Conservation (phyloP, 2,113 vertebrate genomes). For the Gymnobelideus leadbeateri region DNA sequence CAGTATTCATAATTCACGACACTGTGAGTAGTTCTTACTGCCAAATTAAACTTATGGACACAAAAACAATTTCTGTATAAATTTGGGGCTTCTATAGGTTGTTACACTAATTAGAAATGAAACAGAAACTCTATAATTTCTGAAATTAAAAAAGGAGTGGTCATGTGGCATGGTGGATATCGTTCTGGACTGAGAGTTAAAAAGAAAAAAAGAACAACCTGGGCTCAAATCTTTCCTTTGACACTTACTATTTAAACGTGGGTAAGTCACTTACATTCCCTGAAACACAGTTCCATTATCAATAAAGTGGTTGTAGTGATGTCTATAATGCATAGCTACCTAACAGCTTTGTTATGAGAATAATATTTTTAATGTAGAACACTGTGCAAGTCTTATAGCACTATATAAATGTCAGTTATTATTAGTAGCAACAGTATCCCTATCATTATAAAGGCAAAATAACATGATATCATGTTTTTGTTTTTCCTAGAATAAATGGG, state of each 20-base stretch:
- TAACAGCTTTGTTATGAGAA: background rate
- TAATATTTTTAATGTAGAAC: background rate
- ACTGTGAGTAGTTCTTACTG: background rate
- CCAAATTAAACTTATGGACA: background rate
- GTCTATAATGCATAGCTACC: background rate
- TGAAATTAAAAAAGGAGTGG: background rate
- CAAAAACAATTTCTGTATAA: background rate
- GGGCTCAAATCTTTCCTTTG: background rate
- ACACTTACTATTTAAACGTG: background rate
- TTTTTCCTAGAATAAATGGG: background rate
- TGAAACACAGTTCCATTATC: background rate
- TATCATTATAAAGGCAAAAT: constrained; percentile 5
- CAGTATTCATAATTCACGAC: background rate
- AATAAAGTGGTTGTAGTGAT: background rate
- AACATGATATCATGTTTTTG: background rate
- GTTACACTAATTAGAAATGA: background rate
- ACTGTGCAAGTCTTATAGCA: background rate
- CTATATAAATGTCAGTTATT: background rate
- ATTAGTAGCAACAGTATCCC: background rate
- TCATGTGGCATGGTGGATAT: background rate
- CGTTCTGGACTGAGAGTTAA: background rate
- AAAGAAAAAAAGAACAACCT: background rate
- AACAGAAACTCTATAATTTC: background rate
- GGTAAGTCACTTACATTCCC: background rate
- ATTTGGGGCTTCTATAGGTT: background rate